Percentiles rank a stretch among this genome's conserved stretches.
Conservation (phyloP, 2,797 vertebrate genomes). For the Mus caroli region DNA sequence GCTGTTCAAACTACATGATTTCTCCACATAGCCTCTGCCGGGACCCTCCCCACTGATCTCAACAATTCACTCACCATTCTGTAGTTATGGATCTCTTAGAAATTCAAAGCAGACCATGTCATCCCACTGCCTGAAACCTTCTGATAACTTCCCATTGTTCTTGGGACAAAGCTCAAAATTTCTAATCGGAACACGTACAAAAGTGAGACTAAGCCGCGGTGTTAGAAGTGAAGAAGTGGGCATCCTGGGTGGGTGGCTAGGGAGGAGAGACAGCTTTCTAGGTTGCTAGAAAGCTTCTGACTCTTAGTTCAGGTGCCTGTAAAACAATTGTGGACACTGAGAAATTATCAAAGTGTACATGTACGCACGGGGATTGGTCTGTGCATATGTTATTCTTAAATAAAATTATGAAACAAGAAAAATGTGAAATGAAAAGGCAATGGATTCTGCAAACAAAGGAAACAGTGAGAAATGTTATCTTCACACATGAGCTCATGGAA, state of each 20-base stretch:
- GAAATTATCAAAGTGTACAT: not conserved
- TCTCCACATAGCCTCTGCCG: not conserved
- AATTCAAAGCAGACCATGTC: slow-evolving; percentile 20
- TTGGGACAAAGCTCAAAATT: slow-evolving; percentile 53
- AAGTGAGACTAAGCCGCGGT: not conserved
- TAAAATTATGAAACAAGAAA: slow-evolving; percentile 49
- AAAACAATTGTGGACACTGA: not conserved
- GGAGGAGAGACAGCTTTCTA: not conserved
- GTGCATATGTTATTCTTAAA: not conserved
- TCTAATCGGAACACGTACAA: not conserved
- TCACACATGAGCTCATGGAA: not conserved
- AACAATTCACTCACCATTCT: not conserved
- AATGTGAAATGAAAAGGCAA: not conserved
- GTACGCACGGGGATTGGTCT: not conserved
- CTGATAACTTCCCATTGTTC: not conserved
- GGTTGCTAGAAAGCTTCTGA: not conserved
- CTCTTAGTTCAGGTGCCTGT: not conserved
- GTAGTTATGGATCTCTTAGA: not conserved
- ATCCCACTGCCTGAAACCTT: not conserved
- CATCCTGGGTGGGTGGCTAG: not conserved
- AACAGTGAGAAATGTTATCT: not conserved
- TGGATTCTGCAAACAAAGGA: not conserved
- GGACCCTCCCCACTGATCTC: not conserved
- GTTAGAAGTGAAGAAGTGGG: not conserved
- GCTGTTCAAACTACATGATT: not conserved